A percentile compares a stretch with the other conserved stretches of the same genome.
These are phyloP conservation scores for Pelecanoides urinatrix DNA, from an alignment of 2,113 vertebrate genomes.

Conservation along the genomic window DNA sequence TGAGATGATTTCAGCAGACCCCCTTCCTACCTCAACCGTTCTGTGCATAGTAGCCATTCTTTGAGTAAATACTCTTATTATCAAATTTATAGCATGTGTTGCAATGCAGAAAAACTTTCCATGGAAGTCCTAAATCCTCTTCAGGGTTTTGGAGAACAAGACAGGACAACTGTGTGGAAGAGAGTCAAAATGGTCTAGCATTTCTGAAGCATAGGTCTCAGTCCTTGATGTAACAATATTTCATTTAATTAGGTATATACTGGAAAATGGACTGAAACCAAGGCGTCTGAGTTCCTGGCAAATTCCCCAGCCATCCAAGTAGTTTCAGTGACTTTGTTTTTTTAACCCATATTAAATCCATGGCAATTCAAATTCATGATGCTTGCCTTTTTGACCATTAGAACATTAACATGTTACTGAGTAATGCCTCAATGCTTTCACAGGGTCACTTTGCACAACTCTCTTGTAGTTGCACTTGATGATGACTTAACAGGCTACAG, in stretches of 20 bases:
- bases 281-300: background rate
- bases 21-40: background rate
- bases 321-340: background rate
- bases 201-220: background rate
- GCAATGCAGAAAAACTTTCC: background rate
- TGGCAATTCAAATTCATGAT: background rate
- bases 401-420: background rate
- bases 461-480: background rate
- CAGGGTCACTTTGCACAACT: background rate
- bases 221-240: background rate
- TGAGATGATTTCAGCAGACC: background rate
- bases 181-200: background rate
- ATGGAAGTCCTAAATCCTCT: background rate
- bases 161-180: fast-evolving
- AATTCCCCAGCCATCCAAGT: background rate
- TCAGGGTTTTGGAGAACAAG: background rate
- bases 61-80: background rate
- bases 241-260: background rate
- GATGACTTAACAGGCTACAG: background rate
- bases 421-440: background rate
- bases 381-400: background rate
- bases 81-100: background rate
- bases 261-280: background rate
- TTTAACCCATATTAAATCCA: background rate
- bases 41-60: background rate